phyloP scores from a whole-genome alignment of 2,797 vertebrate species.

The Premnoplex brunnescens region DNA sequence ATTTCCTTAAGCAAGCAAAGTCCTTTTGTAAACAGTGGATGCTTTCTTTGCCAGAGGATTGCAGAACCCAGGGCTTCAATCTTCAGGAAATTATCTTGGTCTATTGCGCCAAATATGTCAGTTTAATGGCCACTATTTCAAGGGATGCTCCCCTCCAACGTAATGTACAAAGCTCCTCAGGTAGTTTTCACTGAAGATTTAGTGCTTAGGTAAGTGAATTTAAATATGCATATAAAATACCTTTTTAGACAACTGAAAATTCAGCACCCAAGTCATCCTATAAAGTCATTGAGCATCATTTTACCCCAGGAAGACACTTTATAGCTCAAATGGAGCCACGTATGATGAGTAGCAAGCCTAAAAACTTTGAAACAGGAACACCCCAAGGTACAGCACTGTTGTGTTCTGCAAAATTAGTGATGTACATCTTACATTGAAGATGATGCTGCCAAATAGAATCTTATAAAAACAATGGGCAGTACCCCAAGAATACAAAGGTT shows the following conservation, averaged over 20 bases:
- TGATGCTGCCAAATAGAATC: neutral
- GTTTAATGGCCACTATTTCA: neutral
- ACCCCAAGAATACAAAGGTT: neutral
- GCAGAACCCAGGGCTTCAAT: neutral
- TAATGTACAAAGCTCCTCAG: neutral
- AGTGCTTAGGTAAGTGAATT: neutral
- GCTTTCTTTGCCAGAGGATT: constrained; percentile 5
- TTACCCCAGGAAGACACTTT: constrained; percentile 27
- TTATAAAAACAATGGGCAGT: neutral
- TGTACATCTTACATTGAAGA: neutral
- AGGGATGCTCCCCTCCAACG: neutral
- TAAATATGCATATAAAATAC: neutral
- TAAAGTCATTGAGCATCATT: constrained; percentile 24
- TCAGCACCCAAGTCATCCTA: constrained; percentile 48
- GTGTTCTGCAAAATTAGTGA: neutral
- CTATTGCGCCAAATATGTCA: neutral
- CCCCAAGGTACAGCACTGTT: neutral
- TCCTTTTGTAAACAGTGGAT: neutral
- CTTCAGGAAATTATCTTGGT: neutral
- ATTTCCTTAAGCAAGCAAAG: neutral
- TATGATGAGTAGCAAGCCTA: neutral
- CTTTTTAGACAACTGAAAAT: neutral
- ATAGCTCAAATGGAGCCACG: constrained; percentile 8
- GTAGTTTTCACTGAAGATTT: neutral
- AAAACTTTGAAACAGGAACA: neutral